These are phyloP conservation scores for Orthonychiurus folsomi DNA, from an alignment of 2,888 invertebrate species.

Conservation along the genomic window DNA sequence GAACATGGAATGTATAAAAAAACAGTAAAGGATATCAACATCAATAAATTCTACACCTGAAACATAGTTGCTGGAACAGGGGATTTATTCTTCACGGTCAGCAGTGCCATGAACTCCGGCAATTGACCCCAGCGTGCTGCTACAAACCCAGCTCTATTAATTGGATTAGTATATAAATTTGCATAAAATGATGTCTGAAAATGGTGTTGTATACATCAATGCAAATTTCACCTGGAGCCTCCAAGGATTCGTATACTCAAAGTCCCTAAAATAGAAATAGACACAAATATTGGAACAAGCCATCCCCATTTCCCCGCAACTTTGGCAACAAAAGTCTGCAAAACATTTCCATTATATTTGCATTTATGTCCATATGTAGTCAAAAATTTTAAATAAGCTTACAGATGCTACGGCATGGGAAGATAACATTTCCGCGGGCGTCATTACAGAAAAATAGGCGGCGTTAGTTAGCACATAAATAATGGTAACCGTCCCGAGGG, in stretches of 20 bases:
- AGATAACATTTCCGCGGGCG: conserved; percentile 66
- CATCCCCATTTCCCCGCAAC: conserved; percentile 60
- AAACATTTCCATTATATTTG: no score
- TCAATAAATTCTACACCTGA: conserved; percentile 56
- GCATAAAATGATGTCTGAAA: neutral
- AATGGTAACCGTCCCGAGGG: conserved; percentile 76
- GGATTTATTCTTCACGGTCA: conserved; percentile 64
- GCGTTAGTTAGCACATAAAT: conserved; percentile 83
- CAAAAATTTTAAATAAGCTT: conserved; percentile 43
- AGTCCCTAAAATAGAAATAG: conserved; percentile 79
- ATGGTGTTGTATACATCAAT: no score
- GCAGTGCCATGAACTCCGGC: conserved; percentile 69
- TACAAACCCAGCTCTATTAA: conserved; percentile 32
- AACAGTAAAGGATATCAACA: no score
- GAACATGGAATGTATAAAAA: conserved; percentile 43
- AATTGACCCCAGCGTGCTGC: conserved; percentile 73
- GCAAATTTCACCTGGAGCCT: conserved; percentile 22
- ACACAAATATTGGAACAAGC: conserved; percentile 75
- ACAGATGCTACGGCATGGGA: conserved; percentile 83
- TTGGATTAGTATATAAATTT: no score
- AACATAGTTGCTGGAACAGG: conserved; percentile 77
- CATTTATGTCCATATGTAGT: no score
- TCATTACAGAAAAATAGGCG: conserved; percentile 81
- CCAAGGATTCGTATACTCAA: conserved; percentile 52
- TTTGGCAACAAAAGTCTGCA: conserved; percentile 60